Base-by-base conservation (phyloP, 2,797 vertebrate species). In the Orientallactaga sibirica region DNA sequence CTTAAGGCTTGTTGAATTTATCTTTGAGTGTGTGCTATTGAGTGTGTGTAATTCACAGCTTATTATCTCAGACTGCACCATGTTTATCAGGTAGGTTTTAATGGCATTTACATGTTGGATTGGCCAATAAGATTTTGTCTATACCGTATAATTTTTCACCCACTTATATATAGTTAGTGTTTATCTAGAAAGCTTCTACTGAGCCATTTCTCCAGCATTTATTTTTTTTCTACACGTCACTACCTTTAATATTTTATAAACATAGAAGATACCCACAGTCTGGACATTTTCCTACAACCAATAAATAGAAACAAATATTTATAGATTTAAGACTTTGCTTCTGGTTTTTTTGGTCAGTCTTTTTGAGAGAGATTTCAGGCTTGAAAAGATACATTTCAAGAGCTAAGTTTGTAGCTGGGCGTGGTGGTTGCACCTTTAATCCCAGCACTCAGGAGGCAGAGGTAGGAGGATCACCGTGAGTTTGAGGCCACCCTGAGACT, bases 171-270 rank as follows among this genome's bases (percentile, higher is more conserved):
- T 19, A 61, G 19, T 85, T 92, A 27, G n/a, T 88, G 48, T 83
- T 92, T 94, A 78, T 43, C 7, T 82, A 24, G n/a, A 15, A 92
- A 27, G 64, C 55, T 88, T 92, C 67, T 86, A 37, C 33, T 37
- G 33, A 48, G 48, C 9, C 48, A 48, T 48, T 10, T 48, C 8
- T 48, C 48, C 7, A 48, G 48, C 48, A 37, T 74, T 27, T 20
- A 93, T 93, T 92, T 94, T 88, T 12, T 79, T 86, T 87, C 52
- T 73, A 20, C 37, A 82, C 93, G 20, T 80, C 87, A 52, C 58
- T 68, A 86, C 22, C 25, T 80, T 80, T 89, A 86, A 27, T 76
- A 87, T 88, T 93, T 95, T 93, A 48, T 94, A 19, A 83, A 96
- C 86, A 52, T 83, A 66, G 33, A 87, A 83, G 43, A 78, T 76